Base-by-base conservation (phyloP, 2,113 vertebrate genomes). In the Hippolais icterina region DNA sequence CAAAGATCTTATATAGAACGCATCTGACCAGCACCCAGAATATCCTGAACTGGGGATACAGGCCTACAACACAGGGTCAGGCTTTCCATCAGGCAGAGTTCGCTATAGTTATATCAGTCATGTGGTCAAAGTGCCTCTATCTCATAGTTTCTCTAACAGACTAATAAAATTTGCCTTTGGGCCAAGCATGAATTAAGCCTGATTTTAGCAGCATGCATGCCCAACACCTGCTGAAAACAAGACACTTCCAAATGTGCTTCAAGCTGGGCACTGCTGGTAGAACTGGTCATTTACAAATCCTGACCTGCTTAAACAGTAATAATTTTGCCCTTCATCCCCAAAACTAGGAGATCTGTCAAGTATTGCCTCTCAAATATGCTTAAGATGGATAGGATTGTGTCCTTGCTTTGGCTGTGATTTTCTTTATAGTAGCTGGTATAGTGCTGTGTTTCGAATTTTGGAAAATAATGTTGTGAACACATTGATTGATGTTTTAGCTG, bases 151-250 rank as follows among this genome's bases (percentile, higher is more conserved):
- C 23, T 63, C 49, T 50, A 87, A 59, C 29, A 71, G 9, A 64
- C 15, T 53, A 95, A 14, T 49, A 77, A 90, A 90, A 81, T 53
- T 83, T 86, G 90, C 35, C 75, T 90, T 78, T 44, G 16, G 71
- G 75, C 77, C 75, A 91, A 93, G 64, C 5, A 42, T 70, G 50
- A 28, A 83, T 79, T 33, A 76, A 90, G 75, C 39, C 68, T 74
- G 35, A 83, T 76, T 93, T 95, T 83, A 80, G 69, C 68, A 88
- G 79, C 71, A 90, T 90, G 66, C 35, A 18, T 80, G 75, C 72
- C 79, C 78, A 94, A 70, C 82, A 86, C 70, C 77, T 75, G 93
- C 64, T 47, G 82, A 95, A 93, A 96, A 94, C 68, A 91, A 96
- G 85, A 50, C 76, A 70, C 52, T 96, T 96, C 15, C 86, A 83